Base-by-base conservation (phyloP, 2,888 invertebrate genomes). In the Saturnia japonica region DNA sequence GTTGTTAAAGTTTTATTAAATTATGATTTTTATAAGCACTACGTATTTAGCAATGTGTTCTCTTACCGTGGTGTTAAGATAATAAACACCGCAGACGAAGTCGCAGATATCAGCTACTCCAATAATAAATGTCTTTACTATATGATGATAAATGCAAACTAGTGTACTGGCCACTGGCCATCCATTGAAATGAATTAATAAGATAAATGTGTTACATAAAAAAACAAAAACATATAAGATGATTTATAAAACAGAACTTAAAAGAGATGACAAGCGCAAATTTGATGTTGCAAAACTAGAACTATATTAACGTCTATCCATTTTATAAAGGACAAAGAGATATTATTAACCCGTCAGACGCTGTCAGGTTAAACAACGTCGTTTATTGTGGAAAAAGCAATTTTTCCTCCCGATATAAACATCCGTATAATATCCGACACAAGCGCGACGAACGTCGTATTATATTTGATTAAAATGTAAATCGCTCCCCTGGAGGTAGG, bases 401-500 rank as follows among this genome's bases (percentile, higher is more conserved):
- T 77, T 77, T 78, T 79, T 76, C 68, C 68, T 54, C 57, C 22
- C 42, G 51, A 74, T 76, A 79, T 72, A 77, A 75, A 77, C 74
- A 71, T 69, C 67, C 51, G 68, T 64, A 77, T 71, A 75, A 73
- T 73, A 74, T 74, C 69, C 70, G 19, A 68, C 69, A 68, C 72
- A 70, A 25, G 40, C 64, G 7, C 68, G 47, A 72, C 72, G 73
- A 71, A 45, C 69, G 70, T 16, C 67, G 71, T 68, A 72, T 72
- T 71, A 72, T 77, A 77, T 84, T 84, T 83, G 77, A 85, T 85
- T 82, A 82, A 85, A 85, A 85, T 84, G 81, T 79, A 84, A 85
- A 85, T 84, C 73, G 74, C 14, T 14, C 34, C 47, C 25, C n/a
- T 11, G 14, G 45, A 57, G 42, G 51, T 57, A 14, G n/a, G n/a